Percentiles rank a stretch among this genome's conserved stretches.
phyloP scores from a whole-genome alignment of 2,797 vertebrate species.

The Clarias fuscus region DNA sequence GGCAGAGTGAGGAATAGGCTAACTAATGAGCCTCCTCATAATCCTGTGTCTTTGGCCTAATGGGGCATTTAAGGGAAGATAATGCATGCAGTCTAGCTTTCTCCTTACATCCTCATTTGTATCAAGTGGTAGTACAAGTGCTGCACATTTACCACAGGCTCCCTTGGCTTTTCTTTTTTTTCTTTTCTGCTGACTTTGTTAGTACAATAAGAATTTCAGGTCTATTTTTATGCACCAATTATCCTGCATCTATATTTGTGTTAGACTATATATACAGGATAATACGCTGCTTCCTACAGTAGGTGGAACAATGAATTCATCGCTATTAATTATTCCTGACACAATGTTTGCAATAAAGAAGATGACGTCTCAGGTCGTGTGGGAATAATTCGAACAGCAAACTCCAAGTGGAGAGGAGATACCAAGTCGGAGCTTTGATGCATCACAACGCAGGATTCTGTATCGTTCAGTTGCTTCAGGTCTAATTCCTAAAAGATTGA shows the following conservation, averaged over 20 bases:
- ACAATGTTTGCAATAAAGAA: not conserved
- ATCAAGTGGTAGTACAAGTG: slow-evolving; percentile 79
- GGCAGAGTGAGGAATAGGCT: slow-evolving; percentile 74
- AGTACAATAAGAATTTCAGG: slow-evolving; percentile 43
- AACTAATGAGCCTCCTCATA: slow-evolving; percentile 78
- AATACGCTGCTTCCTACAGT: not conserved
- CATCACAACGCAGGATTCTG: too few relatives aligned
- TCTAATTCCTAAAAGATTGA: too few relatives aligned
- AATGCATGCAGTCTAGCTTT: slow-evolving; percentile 74
- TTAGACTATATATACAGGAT: too few relatives aligned
- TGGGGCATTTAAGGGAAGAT: slow-evolving; percentile 80
- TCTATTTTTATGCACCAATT: not conserved
- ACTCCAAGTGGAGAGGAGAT: not conserved
- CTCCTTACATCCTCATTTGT: slow-evolving; percentile 79
- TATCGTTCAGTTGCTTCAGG: too few relatives aligned
- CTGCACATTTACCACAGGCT: slow-evolving; percentile 74
- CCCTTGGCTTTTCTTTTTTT: slow-evolving; percentile 30
- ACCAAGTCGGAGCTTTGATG: not conserved
- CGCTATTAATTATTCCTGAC: not conserved
- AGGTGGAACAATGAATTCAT: too few relatives aligned
- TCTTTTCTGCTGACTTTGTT: slow-evolving; percentile 59
- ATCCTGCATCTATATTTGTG: not conserved
- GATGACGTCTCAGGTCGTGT: not conserved
- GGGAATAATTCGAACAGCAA: not conserved
- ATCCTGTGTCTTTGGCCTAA: slow-evolving; percentile 77